Evolutionary conservation across 2,888 invertebrate species (phyloP), one percentile per base, ranked within the genome.

Genomic region (Hydroisotoma schaefferi): DNA sequence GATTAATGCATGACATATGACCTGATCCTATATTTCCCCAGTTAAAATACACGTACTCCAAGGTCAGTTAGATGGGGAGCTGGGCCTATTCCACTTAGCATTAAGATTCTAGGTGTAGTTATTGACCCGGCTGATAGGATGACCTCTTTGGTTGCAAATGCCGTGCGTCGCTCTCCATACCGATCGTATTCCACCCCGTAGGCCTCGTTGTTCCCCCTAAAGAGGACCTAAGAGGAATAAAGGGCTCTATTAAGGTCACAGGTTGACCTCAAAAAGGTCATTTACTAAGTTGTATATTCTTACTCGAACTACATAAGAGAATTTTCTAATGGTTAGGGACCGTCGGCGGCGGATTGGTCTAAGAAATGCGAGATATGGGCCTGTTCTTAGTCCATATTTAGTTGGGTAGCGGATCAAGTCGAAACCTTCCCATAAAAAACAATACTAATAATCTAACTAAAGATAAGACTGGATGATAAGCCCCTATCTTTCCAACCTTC

Each of bases 131-230:
- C 64, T 20, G 53, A 47, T 0, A 67, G 12, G 22, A 67, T 57
- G n/a, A 67, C 56, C 59, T 67, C 67, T 48, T 67, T 67, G 20
- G 22, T 33, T 8, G 63, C 63, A 33, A 55, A 54, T 1, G 64
- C 67, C 1, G 28, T 4, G 20, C 51, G 51, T 6, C 43, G 56
- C 48, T 48, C 55, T 18, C 58, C 67, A 55, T 71, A 66, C 20
- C 70, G 48, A 10, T 65, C 65, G 29, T 61, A 67, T 44, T 66
- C 65, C 4, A 62, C 68, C 10, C 67, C 70, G 38, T 60, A 61
- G 1, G 70, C 60, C 28, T 47, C 52, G 18, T 56, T 63, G 1
- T 49, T 43, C 18, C 57, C 52, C 26, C 52, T 40, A 18, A 67
- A 28, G 15, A 67, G 37, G 10, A 67, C 46, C 63, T 66, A 40